phyloP scores from a whole-genome alignment of 2,888 invertebrate species.

The Metellina segmentata region DNA sequence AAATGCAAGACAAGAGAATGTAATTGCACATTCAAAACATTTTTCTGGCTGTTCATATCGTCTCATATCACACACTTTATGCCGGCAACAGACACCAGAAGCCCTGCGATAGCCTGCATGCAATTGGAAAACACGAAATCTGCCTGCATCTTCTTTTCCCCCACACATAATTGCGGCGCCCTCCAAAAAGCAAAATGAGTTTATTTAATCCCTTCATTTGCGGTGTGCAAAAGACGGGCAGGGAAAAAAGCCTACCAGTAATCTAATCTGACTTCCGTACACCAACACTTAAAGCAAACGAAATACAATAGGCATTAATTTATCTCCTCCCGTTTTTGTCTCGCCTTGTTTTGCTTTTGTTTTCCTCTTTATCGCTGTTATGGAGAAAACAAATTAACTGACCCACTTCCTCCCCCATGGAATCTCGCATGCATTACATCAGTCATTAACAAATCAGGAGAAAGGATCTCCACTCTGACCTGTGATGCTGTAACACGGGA shows the following conservation, averaged over 20 bases:
- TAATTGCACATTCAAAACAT: too few species aligned
- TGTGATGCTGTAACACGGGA: slow-evolving; percentile 56
- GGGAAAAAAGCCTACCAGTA: not conserved
- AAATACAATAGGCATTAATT: not conserved
- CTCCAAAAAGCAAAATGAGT: not conserved
- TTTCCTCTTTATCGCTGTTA: not conserved
- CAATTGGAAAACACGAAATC: not conserved
- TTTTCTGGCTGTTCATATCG: too few species aligned
- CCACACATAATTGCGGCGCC: not conserved
- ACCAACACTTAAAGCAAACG: slow-evolving; percentile 6
- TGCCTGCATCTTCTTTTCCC: not conserved
- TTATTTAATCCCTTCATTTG: not conserved
- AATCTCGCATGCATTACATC: slow-evolving; percentile 47
- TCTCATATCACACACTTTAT: too few species aligned
- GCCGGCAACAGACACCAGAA: too few species aligned
- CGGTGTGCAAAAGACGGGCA: not conserved
- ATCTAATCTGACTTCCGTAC: not conserved
- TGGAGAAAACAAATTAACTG: slow-evolving; percentile 37
- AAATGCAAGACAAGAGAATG: too few species aligned
- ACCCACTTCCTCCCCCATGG: slow-evolving; percentile 9
- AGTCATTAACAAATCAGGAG: slow-evolving; percentile 61
- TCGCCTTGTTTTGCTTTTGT: too few species aligned
- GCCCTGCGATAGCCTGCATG: too few species aligned
- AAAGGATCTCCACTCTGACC: slow-evolving; percentile 33
- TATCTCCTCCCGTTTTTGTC: not conserved